Conservation (phyloP, 2,113 vertebrate genomes). For the Callaeas wilsoni region DNA sequence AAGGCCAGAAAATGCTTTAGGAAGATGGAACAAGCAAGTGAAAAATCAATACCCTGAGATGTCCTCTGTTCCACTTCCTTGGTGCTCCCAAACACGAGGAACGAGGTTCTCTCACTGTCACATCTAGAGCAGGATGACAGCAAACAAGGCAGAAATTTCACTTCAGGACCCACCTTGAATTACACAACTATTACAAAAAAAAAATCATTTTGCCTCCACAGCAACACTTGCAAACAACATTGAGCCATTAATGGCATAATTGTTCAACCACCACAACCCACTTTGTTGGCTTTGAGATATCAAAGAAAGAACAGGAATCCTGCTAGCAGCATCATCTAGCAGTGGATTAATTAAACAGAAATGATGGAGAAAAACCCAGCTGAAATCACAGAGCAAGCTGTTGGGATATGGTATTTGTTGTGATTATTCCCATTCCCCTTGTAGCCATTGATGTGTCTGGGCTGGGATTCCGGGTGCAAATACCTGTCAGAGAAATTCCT, state of each 20-base stretch:
- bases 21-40: background rate
- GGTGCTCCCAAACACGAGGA: background rate
- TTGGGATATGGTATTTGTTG: background rate
- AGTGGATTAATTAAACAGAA: slow-evolving; percentile 32
- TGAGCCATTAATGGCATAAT: slow-evolving; percentile 37
- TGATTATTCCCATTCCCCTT: background rate
- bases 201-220: background rate
- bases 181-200: background rate
- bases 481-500: background rate
- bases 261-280: background rate
- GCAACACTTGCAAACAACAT: background rate
- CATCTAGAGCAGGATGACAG: background rate
- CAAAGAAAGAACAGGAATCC: slow-evolving; percentile 23
- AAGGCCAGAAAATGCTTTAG: background rate
- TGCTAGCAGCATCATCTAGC: background rate
- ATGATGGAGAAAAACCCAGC: background rate
- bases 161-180: slow-evolving; percentile 17
- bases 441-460: background rate
- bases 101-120: background rate
- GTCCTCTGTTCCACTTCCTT: background rate
- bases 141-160: slow-evolving; percentile 15
- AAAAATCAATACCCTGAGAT: slow-evolving; percentile 1
- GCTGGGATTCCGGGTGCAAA: background rate
- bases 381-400: background rate
- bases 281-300: slow-evolving; percentile 8